Evolutionary conservation across 2,888 invertebrate species (phyloP).

Genomic region (Acrobeloides nanus): DNA sequence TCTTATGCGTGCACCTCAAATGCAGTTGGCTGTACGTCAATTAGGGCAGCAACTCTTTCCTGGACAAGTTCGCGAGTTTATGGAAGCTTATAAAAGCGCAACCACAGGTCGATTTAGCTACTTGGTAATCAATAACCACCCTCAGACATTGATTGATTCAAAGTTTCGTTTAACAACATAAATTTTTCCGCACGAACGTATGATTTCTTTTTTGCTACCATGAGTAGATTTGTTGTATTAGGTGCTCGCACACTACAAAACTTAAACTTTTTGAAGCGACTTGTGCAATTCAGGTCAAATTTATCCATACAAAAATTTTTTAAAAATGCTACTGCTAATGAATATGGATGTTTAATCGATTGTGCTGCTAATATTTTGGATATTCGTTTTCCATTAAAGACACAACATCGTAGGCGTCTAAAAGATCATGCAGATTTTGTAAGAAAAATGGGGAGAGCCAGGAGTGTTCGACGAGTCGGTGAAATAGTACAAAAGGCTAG

Average conservation of each 20-base stretch:
- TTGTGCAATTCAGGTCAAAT: too few species aligned
- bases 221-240: too few species aligned
- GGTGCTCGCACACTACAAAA: too few species aligned
- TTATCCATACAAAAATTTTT: too few species aligned
- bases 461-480: too few species aligned
- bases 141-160: background rate
- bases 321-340: too few species aligned
- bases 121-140: slow-evolving; percentile 15
- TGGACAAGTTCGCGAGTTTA: slow-evolving; percentile 9
- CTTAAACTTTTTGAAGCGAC: too few species aligned
- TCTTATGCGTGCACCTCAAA: slow-evolving; percentile 13
- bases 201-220: too few species aligned
- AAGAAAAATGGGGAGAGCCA: slow-evolving; percentile 1
- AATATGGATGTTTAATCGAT: too few species aligned
- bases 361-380: slow-evolving; percentile 7
- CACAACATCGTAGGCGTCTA: slow-evolving; percentile 4
- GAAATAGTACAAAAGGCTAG: too few species aligned
- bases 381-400: slow-evolving; percentile 3
- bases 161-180: slow-evolving; percentile 10
- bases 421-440: slow-evolving; percentile 11
- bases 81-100: slow-evolving; percentile 7
- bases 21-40: slow-evolving; percentile 5
- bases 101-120: slow-evolving; percentile 12
- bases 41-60: slow-evolving; percentile 17
- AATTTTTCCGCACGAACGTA: slow-evolving; percentile 14